A percentile compares a stretch with the other conserved stretches of the same genome.
Evolutionary conservation across 1,140 invertebrate genomes (phyloP).

Genomic region (Aphelinus atriplicis): DNA sequence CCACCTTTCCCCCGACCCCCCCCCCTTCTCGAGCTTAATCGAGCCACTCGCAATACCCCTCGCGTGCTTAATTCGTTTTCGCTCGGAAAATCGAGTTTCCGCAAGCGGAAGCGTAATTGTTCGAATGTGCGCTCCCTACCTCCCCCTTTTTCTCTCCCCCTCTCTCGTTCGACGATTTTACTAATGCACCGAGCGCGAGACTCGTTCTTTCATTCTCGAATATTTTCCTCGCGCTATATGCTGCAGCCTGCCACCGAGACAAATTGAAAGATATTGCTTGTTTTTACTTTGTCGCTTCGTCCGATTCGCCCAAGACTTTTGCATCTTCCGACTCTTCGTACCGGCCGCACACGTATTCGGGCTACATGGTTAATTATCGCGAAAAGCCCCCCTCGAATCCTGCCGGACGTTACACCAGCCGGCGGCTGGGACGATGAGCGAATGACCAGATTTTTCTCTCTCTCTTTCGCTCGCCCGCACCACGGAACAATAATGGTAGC

Average conservation of each 20-base stretch:
- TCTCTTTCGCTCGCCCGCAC: conserved; percentile 50
- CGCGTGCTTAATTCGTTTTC: conserved; percentile 23
- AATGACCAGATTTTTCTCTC: conserved; percentile 58
- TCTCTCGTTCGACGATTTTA: conserved; percentile 18
- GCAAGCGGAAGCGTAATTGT: conserved; percentile 8
- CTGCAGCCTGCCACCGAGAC: too few species aligned
- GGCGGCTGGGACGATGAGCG: conserved; percentile 52
- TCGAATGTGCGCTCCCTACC: neutral
- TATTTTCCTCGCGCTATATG: too few species aligned
- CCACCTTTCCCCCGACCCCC: conserved; percentile 33
- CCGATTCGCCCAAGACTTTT: too few species aligned
- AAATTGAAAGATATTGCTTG: too few species aligned
- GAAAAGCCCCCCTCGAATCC: too few species aligned
- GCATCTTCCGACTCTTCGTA: too few species aligned
- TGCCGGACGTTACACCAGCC: neutral
- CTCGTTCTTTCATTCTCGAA: too few species aligned
- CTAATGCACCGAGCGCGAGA: conserved; percentile 4
- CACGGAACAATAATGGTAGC: conserved; percentile 61
- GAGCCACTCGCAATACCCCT: neutral
- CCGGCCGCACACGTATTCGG: too few species aligned
- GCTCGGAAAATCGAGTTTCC: conserved; percentile 24
- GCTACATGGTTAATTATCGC: too few species aligned
- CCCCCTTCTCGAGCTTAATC: conserved; percentile 25
- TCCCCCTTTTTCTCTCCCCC: neutral
- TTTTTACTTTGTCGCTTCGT: too few species aligned